Evolutionary conservation across 2,113 vertebrate species (phyloP).

Genomic region (Sinocyclocheilus anophthalmus): DNA sequence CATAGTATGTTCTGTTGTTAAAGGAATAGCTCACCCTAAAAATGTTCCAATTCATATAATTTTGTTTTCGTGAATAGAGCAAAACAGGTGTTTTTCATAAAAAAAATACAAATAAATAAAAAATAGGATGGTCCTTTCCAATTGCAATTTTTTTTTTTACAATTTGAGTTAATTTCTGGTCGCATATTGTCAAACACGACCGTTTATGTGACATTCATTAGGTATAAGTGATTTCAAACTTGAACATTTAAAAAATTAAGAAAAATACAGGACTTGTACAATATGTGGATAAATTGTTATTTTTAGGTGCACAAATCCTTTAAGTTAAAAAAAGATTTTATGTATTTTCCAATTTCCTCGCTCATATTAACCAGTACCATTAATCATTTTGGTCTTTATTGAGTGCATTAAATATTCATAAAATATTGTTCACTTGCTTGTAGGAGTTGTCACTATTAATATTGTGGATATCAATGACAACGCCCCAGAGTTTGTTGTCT

Average conservation of each 20-base stretch:
- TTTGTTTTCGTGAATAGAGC: neutral
- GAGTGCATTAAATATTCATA: slow-evolving; percentile 13
- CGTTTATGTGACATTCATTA: neutral
- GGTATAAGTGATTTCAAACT: neutral
- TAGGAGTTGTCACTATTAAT: slow-evolving; percentile 76
- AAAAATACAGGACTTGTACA: neutral
- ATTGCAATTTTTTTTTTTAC: neutral
- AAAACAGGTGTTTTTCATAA: neutral
- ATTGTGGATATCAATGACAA: slow-evolving; percentile 91
- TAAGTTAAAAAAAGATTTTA: too few relatives aligned
- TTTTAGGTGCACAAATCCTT: neutral
- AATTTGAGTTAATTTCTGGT: neutral
- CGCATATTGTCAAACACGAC: neutral
- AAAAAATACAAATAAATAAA: neutral
- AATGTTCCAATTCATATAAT: neutral
- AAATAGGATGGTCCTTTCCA: neutral
- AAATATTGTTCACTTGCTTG: slow-evolving; percentile 17
- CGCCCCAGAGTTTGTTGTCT: slow-evolving; percentile 73
- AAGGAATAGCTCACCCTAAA: neutral
- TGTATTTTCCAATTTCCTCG: too few relatives aligned
- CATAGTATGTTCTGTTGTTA: neutral
- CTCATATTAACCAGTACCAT: too few relatives aligned
- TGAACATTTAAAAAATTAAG: neutral
- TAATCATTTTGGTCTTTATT: neutral
- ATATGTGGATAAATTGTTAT: neutral